Base-by-base conservation (phyloP, 2,888 invertebrate genomes). In the Maniola hyperantus region DNA sequence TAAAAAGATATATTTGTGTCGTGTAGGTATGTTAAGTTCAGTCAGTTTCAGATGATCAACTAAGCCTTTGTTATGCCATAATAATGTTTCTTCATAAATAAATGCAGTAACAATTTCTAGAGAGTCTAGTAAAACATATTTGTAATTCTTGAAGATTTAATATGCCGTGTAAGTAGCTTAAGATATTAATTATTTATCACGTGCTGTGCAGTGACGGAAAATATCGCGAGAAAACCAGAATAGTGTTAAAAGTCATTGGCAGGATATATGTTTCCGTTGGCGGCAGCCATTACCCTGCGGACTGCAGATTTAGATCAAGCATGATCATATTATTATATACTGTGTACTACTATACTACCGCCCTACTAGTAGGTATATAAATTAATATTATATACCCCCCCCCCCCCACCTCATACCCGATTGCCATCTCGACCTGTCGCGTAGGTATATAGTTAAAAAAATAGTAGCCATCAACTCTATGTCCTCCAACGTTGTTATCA, bases 181-280 rank as follows among this genome's bases (percentile, higher is more conserved):
- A 18, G 18, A 61, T 51, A 51, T 34, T 7, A 61, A 61, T 18
- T 50, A 51, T 50, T 51, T 61, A 61, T 62, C 13, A 34, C 26
- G 15, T 26, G 51, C 33, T 15, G 6, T 33, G 26, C 18, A 42
- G 44, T 48, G 44, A 51, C 26, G 66, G 51, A 60, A 64, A 69
- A 69, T 60, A 61, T 61, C 60, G 64, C 55, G 64, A 58, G 69
- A 69, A 69, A 66, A 64, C 57, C 60, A 44, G 39, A 57, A 36
- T 53, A 57, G 2, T 39, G 36, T 18, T 62, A 51, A 53, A 62
- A 62, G 50, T 61, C 61, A 62, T 51, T 62, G 51, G 48, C 62
- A 62, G 62, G 62, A 62, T 62, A 62, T 15, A 62, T 53, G 42
- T 39, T 62, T 62, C 62, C 62, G 62, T 33, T 53, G 33, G 6